These are phyloP conservation scores for Eueides isabella DNA, from an alignment of 1,140 invertebrate species.

Conservation along the genomic window DNA sequence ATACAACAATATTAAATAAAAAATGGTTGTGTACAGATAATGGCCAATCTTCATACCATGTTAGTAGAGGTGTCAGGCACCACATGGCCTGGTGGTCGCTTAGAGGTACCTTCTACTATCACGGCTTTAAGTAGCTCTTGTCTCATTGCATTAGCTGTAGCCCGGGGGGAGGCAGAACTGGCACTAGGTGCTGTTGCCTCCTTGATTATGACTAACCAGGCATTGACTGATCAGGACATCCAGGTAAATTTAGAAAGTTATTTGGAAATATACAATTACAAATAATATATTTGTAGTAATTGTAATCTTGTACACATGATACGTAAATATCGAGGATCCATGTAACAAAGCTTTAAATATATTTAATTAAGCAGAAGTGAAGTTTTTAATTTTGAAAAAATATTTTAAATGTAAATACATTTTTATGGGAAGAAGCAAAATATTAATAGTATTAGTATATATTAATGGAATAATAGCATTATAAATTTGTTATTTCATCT, in stretches of 20 bases:
- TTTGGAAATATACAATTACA: neutral
- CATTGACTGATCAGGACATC: conserved; percentile 90
- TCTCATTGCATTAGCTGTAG: conserved; percentile 94
- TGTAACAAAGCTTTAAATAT: too few species aligned
- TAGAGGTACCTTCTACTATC: conserved; percentile 87
- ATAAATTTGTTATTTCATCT: too few species aligned
- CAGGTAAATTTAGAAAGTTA: conserved; percentile 81
- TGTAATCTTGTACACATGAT: too few species aligned
- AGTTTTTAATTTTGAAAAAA: too few species aligned
- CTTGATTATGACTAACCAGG: conserved; percentile 92
- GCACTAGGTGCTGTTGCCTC: conserved; percentile 93
- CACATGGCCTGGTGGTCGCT: conserved; percentile 83
- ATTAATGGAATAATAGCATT: too few species aligned
- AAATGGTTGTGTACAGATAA: conserved; percentile 52
- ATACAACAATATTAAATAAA: too few species aligned
- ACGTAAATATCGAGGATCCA: too few species aligned
- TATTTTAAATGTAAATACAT: too few species aligned
- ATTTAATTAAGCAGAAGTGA: too few species aligned
- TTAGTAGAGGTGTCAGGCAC: conserved; percentile 75
- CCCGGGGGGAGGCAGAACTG: conserved; percentile 95
- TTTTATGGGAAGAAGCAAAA: too few species aligned
- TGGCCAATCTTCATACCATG: conserved; percentile 66
- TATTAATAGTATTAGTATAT: too few species aligned
- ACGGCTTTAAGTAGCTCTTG: conserved; percentile 95
- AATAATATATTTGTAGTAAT: too few species aligned